phyloP scores from a whole-genome alignment of 2,797 vertebrate genomes.

The Geotrypetes seraphini region DNA sequence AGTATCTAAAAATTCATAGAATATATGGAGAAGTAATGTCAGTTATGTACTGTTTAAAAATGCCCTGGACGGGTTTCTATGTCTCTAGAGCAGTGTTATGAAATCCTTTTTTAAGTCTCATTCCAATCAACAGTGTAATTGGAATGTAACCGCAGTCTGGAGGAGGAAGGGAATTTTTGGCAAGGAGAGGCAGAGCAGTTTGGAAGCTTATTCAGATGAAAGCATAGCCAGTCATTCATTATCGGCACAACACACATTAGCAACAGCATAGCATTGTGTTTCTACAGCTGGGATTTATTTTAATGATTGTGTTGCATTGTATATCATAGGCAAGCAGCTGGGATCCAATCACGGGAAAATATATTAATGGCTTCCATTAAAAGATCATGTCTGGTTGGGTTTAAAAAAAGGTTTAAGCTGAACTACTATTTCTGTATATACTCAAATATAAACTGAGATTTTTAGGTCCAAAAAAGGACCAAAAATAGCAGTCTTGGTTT shows the following conservation, averaged over 20 bases:
- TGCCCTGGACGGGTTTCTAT: slow-evolving; percentile 1
- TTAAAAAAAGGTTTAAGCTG: slow-evolving; percentile 10
- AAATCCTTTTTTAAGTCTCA: slow-evolving; percentile 35
- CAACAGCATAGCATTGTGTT: slow-evolving; percentile 44
- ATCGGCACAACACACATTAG: slow-evolving; percentile 36
- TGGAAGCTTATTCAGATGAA: slow-evolving; percentile 56
- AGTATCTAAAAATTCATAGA: neutral
- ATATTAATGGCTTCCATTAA: slow-evolving; percentile 22
- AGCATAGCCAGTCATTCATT: slow-evolving; percentile 50
- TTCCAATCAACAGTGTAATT: slow-evolving; percentile 57
- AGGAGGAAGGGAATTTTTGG: slow-evolving; percentile 53
- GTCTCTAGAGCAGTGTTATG: slow-evolving; percentile 7
- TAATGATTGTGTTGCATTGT: slow-evolving; percentile 22
- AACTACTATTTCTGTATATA: too few relatives aligned
- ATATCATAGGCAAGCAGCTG: slow-evolving; percentile 36
- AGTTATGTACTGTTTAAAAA: neutral
- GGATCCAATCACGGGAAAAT: slow-evolving; percentile 26
- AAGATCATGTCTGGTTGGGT: slow-evolving; percentile 19
- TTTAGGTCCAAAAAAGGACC: too few relatives aligned
- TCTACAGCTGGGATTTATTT: slow-evolving; percentile 48
- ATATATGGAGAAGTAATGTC: neutral
- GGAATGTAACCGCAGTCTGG: slow-evolving; percentile 53
- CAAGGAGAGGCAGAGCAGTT: slow-evolving; percentile 44
- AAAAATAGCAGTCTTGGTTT: too few relatives aligned
- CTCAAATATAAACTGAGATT: too few relatives aligned